phyloP scores from a whole-genome alignment of 2,888 invertebrate species.

The Dasysyrphus tricinctus region DNA sequence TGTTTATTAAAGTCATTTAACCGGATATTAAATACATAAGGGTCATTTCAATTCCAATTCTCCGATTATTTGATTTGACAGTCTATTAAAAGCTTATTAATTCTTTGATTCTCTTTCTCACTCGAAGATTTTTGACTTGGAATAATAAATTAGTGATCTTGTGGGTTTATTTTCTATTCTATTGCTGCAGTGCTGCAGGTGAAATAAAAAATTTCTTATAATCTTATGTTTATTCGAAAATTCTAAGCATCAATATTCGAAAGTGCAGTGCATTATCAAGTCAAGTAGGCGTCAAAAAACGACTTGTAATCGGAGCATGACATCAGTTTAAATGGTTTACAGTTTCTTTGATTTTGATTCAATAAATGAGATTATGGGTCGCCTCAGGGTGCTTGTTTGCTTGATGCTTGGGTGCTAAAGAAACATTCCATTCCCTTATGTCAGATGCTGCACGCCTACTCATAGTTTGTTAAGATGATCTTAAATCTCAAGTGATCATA shows the following conservation, averaged over 20 bases:
- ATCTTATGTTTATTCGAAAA: conserved; percentile 4
- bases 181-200: conserved; percentile 21
- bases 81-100: conserved; percentile 38
- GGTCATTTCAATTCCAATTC: conserved; percentile 4
- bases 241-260: conserved; percentile 16
- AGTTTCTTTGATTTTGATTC: conserved; percentile 58
- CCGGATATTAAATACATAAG: conserved; percentile 33
- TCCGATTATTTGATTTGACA: not conserved
- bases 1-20: conserved; percentile 32
- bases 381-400: conserved; percentile 4
- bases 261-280: conserved; percentile 40
- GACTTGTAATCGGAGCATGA: conserved; percentile 55
- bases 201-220: conserved; percentile 37
- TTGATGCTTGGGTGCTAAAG: conserved; percentile 38
- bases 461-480: conserved; percentile 35
- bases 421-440: conserved; percentile 50
- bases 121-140: not conserved
- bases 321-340: conserved; percentile 62
- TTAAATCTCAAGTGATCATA: conserved; percentile 62
- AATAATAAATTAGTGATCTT: not conserved
- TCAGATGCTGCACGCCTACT: conserved; percentile 62
- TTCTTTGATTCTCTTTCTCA: not conserved
- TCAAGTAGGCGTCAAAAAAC: conserved; percentile 67
- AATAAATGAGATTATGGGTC: conserved; percentile 66
- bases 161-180: conserved; percentile 1